Base-by-base conservation (phyloP, 2,113 vertebrate species). In the Haliaeetus leucogaster region DNA sequence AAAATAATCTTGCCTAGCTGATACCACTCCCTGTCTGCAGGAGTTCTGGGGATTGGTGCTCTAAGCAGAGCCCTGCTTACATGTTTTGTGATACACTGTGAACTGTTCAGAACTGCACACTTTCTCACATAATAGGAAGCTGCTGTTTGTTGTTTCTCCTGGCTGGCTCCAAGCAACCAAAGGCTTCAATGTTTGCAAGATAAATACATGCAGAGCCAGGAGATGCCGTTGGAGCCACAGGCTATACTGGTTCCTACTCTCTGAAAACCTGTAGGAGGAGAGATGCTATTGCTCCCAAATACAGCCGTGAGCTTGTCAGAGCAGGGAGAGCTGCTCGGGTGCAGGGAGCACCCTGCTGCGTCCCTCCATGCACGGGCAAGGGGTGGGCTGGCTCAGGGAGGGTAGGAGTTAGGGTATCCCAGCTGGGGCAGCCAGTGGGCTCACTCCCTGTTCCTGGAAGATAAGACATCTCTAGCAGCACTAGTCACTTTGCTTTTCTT, bases 291-390 rank as follows among this genome's bases (percentile, higher is more conserved):
- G 47, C 50, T 91, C 12, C 45, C 30, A 81, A 81, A 62, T 3
- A 27, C 16, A 86, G 0, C 40, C 1, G 2, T 48, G 76, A 82
- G 40, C 20, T 72, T 34, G 13, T 38, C 58, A 26, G 74, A 43
- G 58, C 34, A 52, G 19, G 30, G 59, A 45, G 42, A 42, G 32
- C 23, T 63, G 52, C 62, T 67, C 4, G 1, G 13, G 22, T 83
- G 53, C 38, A 62, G 53, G 47, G 53, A 83, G 42, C 30, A 27
- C 29, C 45, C 66, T 71, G 61, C 11, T 4, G 17, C 10, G 3
- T 56, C 52, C 38, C 34, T 86, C 53, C 4, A 7, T 34, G 55
- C 68, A 0, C 0, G 34, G 8, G 2, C 8, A 30, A 72, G 22
- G 55, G 15, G 3, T 47, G 38, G 42, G 34, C 42, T 89, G 48